Evolutionary conservation across 2,113 vertebrate genomes (phyloP).

Genomic region (Fulmarus glacialis): DNA sequence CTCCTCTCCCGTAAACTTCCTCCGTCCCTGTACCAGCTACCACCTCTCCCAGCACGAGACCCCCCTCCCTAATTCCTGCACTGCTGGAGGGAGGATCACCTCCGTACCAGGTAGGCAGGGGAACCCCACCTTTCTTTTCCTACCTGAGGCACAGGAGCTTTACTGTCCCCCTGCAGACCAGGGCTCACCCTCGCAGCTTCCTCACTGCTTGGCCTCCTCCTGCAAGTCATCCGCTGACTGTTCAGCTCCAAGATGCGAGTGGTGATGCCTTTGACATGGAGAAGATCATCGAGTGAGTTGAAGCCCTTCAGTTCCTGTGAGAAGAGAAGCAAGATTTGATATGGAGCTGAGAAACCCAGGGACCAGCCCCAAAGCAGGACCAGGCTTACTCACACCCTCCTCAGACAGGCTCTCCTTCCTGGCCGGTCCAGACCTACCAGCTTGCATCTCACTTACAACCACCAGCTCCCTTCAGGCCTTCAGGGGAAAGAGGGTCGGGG

Average conservation of each 20-base stretch:
- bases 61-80: background rate
- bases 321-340: rapidly evolving
- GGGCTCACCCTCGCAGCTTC: background rate
- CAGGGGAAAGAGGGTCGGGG: too few species aligned
- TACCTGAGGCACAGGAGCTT: background rate
- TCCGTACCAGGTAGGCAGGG: background rate
- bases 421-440: background rate
- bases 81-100: background rate
- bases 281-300: constrained; percentile 54
- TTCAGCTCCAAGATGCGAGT: constrained; percentile 65
- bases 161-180: background rate
- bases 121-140: background rate
- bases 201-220: background rate
- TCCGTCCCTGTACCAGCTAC: background rate
- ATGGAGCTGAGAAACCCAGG: background rate
- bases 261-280: constrained; percentile 66
- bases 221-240: constrained; percentile 52
- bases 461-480: background rate
- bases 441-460: too few species aligned
- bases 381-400: background rate
- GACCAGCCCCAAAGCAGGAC: background rate
- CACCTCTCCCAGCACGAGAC: background rate
- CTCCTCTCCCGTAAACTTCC: background rate
- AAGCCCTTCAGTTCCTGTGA: constrained; percentile 64
- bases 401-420: background rate